Conservation (phyloP, 2,113 vertebrate species). For the Oryctolagus cuniculus region DNA sequence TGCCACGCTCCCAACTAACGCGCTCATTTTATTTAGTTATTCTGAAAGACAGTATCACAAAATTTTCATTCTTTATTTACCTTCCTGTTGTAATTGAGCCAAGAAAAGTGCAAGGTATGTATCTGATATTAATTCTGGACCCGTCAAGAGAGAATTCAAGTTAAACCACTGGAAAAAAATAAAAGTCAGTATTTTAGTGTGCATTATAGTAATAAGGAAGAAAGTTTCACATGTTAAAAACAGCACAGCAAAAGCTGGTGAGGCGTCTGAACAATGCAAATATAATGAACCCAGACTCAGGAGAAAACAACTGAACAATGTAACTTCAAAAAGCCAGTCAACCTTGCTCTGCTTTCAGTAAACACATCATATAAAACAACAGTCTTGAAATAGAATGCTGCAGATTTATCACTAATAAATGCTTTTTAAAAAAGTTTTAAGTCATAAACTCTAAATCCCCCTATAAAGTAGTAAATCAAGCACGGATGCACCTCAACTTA, state of each 20-base stretch:
- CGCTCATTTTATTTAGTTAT: conserved; percentile 65
- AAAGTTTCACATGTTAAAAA: conserved; percentile 14
- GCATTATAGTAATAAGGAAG: conserved; percentile 39
- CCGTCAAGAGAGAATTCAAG: conserved; percentile 98
- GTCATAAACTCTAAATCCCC: conserved; percentile 19
- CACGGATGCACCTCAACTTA: no score
- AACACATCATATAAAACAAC: neutral
- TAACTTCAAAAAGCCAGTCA: no score
- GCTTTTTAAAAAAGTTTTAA: conserved; percentile 42
- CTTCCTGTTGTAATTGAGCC: conserved; percentile 99
- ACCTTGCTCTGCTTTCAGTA: no score
- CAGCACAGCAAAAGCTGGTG: neutral
- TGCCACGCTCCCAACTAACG: neutral
- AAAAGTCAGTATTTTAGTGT: conserved; percentile 79
- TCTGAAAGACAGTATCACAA: conserved; percentile 76
- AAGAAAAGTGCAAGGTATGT: conserved; percentile 99
- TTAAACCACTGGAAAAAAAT: conserved; percentile 96
- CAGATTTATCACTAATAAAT: conserved; percentile 26
- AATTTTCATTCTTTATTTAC: conserved; percentile 88
- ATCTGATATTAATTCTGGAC: conserved; percentile 99
- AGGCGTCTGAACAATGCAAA: conserved; percentile 32
- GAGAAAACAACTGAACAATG: no score
- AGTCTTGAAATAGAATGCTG: neutral
- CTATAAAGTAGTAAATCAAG: neutral
- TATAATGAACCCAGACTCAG: neutral